Evolutionary conservation across 2,888 invertebrate genomes (phyloP).

Genomic region (Dolomedes plantarius): DNA sequence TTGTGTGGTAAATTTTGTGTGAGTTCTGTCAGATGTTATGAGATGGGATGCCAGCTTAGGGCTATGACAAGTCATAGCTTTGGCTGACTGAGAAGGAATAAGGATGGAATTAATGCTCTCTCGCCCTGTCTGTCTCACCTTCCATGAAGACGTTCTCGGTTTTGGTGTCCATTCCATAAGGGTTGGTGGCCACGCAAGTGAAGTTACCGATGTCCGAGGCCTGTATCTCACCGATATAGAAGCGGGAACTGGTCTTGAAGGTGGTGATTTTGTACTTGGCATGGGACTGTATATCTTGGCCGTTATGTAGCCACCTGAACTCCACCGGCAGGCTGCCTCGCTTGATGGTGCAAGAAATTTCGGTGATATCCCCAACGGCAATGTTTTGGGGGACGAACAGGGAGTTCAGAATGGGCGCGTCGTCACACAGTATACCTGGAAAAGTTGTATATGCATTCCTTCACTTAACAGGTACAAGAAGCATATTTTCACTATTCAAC

Average conservation of each 20-base stretch:
- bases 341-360: constrained; percentile 51
- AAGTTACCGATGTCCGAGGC: constrained; percentile 52
- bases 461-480: no score
- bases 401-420: constrained; percentile 29
- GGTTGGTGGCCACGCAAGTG: constrained; percentile 39
- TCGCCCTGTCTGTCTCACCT: no score
- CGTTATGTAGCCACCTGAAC: constrained; percentile 70
- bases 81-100: no score
- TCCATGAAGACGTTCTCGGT: constrained; percentile 47
- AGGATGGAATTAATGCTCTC: no score
- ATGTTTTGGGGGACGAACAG: constrained; percentile 25
- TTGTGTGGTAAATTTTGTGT: no score
- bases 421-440: no score
- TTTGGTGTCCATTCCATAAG: constrained; percentile 37
- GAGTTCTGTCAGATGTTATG: no score
- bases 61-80: no score
- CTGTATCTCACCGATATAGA: constrained; percentile 31
- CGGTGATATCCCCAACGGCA: constrained; percentile 41
- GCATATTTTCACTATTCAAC: no score
- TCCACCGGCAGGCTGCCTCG: constrained; percentile 67
- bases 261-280: constrained; percentile 26
- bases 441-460: no score
- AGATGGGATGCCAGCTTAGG: no score
- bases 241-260: constrained; percentile 20
- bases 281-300: constrained; percentile 21